These are phyloP conservation scores for Caracal caracal DNA, from an alignment of 2,113 vertebrate genomes.

Conservation along the genomic window DNA sequence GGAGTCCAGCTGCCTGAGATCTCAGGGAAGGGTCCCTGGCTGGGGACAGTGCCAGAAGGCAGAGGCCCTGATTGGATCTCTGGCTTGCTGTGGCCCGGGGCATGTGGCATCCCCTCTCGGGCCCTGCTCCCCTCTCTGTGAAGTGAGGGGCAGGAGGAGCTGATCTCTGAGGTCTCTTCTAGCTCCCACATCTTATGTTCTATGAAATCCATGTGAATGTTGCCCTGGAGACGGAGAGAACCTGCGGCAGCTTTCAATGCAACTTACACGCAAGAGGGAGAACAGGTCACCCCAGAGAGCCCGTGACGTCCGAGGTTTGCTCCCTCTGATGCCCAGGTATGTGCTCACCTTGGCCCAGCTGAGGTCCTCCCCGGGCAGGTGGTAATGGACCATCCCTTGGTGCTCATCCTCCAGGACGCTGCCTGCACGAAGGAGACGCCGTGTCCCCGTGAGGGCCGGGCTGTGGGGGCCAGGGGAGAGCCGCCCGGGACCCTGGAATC, in stretches of 20 bases:
- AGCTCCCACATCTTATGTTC: not conserved
- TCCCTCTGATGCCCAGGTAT: not conserved
- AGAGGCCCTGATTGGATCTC: not conserved
- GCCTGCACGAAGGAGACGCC: conserved; percentile 82
- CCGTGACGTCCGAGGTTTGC: not conserved
- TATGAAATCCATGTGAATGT: not conserved
- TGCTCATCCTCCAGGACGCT: conserved; percentile 96
- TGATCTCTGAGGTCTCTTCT: not conserved
- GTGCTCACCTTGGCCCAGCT: conserved; percentile 94
- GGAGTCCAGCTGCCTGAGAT: not conserved
- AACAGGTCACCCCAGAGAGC: not conserved
- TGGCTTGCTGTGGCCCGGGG: not conserved
- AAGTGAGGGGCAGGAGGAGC: not conserved
- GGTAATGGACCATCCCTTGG: conserved; percentile 96
- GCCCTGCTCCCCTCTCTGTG: not conserved
- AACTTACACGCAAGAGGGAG: not conserved
- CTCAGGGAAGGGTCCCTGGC: not conserved
- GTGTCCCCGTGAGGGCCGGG: not conserved
- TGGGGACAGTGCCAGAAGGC: not conserved
- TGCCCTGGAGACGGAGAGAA: not conserved
- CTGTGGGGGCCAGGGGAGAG: conserved; percentile 48
- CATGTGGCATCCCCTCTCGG: not conserved
- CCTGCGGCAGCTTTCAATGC: not conserved
- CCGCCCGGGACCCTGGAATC: accelerated
- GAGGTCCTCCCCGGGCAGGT: conserved; percentile 92